Evolutionary conservation across 1,140 invertebrate species (phyloP), one percentile per base, ranked within the genome.

Genomic region (Radopholus similis): DNA sequence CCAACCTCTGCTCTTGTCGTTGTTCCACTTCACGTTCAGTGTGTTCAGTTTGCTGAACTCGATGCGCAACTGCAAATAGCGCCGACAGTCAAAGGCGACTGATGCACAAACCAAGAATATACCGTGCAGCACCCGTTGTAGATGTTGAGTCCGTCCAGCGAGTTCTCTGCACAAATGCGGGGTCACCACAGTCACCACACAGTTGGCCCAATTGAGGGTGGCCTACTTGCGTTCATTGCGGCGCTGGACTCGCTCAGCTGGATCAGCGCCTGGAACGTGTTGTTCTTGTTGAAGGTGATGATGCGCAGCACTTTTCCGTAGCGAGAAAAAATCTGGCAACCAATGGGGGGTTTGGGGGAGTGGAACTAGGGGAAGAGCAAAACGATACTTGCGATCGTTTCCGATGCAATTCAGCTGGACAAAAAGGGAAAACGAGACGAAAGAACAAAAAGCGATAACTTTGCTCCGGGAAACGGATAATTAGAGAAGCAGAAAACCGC

Each of bases 81-180:
- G 21, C 23, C 18, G 35, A 30, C 18, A 35, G 34, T 37, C 13
- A n/a, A n/a, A n/a, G n/a, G n/a, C n/a, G n/a, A n/a, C n/a, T n/a
- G n/a, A n/a, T n/a, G n/a, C n/a, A n/a, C n/a, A n/a, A n/a, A n/a
- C n/a, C n/a, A n/a, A n/a, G n/a, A n/a, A n/a, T n/a, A n/a, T 76
- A 99, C 86, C n/a, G 93, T 97, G 87, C 95, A 97, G 86, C 95
- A 97, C 49, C 91, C 93, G 84, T 95, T 97, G 88, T 97, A 98
- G 77, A 98, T 95, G 83, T 97, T 97, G 85, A 97, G 95, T 0
- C 94, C 93, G 84, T 98, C 93, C 72, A 98, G 47, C 13, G 59
- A 62, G 32, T 40, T 49, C 47, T 49, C 59, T 62, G 18, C 11
- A 49, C 26, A 47, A 47, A 23, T 6, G 26, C 18, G 6, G 44